Evolutionary conservation across 2,797 vertebrate species (phyloP).

Genomic region (Fratercula arctica): DNA sequence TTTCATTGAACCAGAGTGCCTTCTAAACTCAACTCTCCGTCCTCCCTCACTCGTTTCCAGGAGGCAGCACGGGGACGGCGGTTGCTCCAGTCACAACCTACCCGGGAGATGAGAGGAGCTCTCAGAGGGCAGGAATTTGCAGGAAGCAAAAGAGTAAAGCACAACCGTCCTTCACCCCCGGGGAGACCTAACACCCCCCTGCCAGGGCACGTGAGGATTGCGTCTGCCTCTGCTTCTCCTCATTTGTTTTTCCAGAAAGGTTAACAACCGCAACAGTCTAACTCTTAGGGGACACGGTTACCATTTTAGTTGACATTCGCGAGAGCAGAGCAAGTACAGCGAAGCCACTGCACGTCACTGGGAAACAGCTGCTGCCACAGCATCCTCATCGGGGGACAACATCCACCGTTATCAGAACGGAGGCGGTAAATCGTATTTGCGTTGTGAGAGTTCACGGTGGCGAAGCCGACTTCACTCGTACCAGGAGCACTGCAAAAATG

Average conservation of each 20-base stretch:
- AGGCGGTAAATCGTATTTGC: neutral
- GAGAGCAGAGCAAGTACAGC: neutral
- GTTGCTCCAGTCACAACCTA: neutral
- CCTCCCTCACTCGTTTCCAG: neutral
- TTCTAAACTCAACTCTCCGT: neutral
- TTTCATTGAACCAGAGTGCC: neutral
- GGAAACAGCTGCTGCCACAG: neutral
- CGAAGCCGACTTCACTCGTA: fast-evolving
- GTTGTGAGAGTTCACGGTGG: neutral
- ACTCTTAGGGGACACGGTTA: neutral
- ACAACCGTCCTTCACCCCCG: neutral
- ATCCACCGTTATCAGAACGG: fast-evolving
- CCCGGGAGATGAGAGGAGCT: neutral
- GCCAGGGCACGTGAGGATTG: neutral
- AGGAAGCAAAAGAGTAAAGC: neutral
- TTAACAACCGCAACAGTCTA: neutral
- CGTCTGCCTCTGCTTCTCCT: neutral
- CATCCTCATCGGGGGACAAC: neutral
- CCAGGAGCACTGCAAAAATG: neutral
- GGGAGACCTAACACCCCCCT: neutral
- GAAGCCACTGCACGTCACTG: neutral
- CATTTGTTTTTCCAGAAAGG: neutral
- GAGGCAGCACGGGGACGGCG: neutral
- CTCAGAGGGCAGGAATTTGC: neutral
- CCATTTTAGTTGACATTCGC: neutral